Conservation (phyloP, 1,140 invertebrate species). For the Solenopsis invicta region DNA sequence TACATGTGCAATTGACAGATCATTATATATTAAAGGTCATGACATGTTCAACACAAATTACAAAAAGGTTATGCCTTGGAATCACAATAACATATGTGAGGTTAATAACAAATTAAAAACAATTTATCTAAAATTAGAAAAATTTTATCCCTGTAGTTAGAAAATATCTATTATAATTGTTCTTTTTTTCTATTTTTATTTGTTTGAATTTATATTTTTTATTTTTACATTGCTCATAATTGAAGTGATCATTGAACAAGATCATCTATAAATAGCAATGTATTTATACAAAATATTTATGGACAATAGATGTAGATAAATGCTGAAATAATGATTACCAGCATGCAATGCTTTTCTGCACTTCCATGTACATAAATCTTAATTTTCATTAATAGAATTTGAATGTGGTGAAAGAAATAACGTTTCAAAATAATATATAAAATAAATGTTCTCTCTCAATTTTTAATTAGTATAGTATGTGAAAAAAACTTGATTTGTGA, state of each 20-base stretch:
- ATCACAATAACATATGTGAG: neutral
- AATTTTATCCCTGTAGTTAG: neutral
- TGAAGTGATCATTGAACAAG: neutral
- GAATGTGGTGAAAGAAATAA: neutral
- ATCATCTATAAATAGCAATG: constrained; percentile 31
- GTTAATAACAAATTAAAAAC: neutral
- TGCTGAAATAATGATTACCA: constrained; percentile 37
- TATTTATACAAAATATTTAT: constrained; percentile 51
- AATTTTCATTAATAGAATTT: constrained; percentile 50
- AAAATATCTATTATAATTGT: neutral
- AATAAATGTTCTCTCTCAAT: constrained; percentile 18
- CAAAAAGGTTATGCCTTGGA: neutral
- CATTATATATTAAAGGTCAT: constrained; percentile 8
- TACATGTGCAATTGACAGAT: neutral
- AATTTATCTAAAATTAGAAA: constrained; percentile 7
- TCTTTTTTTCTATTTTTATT: neutral
- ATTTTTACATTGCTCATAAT: constrained; percentile 20
- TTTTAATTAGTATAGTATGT: constrained; percentile 36
- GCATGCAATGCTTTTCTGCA: constrained; percentile 42
- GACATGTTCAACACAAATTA: neutral
- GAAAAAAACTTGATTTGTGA: constrained; percentile 47
- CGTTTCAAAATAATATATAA: constrained; percentile 33
- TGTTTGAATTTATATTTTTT: neutral
- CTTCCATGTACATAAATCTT: constrained; percentile 47
- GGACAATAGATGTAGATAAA: constrained; percentile 56